Evolutionary conservation across 2,797 vertebrate species (phyloP).

Genomic region (Euthynnus affinis): DNA sequence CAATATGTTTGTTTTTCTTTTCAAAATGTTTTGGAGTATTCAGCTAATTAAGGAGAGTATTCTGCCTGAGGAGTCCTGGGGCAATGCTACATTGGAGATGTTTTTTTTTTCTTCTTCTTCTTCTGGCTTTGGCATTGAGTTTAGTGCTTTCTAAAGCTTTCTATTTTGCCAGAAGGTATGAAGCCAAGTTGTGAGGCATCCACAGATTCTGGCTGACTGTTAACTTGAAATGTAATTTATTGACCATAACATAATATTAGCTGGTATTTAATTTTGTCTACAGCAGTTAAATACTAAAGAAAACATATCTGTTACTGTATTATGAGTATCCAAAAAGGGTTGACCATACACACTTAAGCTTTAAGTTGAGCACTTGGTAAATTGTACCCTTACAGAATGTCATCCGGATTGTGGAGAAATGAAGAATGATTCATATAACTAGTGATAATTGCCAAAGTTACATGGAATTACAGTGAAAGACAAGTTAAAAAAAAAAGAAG

Average conservation of each 20-base stretch:
- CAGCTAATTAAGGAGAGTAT: conserved; percentile 1
- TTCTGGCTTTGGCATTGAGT: too few relatives aligned
- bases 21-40: background rate
- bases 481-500: background rate
- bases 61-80: background rate
- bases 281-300: background rate
- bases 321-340: background rate
- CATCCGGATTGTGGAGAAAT: background rate
- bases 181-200: background rate
- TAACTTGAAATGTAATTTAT: conserved; percentile 6
- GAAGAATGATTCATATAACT: background rate
- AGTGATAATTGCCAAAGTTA: background rate
- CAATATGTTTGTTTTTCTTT: conserved; percentile 1
- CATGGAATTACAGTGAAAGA: background rate
- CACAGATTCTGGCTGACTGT: background rate
- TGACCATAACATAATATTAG: background rate
- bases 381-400: background rate
- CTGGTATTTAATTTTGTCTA: background rate
- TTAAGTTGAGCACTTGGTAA: background rate
- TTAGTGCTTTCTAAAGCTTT: too few relatives aligned
- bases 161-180: background rate
- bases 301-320: background rate
- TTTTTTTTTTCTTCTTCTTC: too few relatives aligned
- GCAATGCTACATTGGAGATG: too few relatives aligned
- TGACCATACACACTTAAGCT: background rate